Percentiles rank a stretch among this genome's conserved stretches.
Evolutionary conservation across 2,113 vertebrate genomes (phyloP).

Genomic region (Clarias gariepinus): DNA sequence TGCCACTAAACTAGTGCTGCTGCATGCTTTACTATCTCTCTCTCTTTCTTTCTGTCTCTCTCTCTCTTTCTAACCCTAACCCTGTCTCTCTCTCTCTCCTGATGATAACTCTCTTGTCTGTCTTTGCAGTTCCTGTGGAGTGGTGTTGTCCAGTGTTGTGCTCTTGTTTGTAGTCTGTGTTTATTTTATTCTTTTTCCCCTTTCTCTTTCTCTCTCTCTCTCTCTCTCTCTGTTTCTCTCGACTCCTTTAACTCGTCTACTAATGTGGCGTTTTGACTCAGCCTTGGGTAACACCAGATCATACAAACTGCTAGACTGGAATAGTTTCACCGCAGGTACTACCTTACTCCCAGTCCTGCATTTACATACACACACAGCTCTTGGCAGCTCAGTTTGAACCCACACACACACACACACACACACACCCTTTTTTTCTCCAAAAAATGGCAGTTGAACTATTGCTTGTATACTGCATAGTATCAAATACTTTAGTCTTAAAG

Average conservation of each 20-base stretch:
- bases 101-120: slow-evolving; percentile 83
- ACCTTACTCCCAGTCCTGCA: slow-evolving; percentile 79
- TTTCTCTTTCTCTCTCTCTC: slow-evolving; percentile 55
- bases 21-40: slow-evolving; percentile 71
- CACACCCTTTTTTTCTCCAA: not conserved
- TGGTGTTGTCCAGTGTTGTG: slow-evolving; percentile 84
- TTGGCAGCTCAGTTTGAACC: slow-evolving; percentile 96
- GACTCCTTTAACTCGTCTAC: slow-evolving; percentile 95
- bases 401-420: not conserved
- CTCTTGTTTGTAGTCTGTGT: slow-evolving; percentile 83
- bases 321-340: slow-evolving; percentile 99
- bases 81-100: slow-evolving; percentile 49
- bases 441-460: not conserved
- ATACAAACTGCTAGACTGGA: slow-evolving; percentile 99
- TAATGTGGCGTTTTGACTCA: slow-evolving; percentile 99
- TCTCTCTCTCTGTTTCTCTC: slow-evolving; percentile 72
- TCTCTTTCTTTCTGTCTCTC: slow-evolving; percentile 54
- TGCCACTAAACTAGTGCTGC: slow-evolving; percentile 56
- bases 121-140: slow-evolving; percentile 89
- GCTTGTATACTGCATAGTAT: not conserved
- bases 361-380: slow-evolving; percentile 87
- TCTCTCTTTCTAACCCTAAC: slow-evolving; percentile 15
- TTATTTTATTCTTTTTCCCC: slow-evolving; percentile 65
- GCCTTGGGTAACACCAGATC: slow-evolving; percentile 99
- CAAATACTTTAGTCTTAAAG: not conserved